These are phyloP conservation scores for Polyommatus iphigenia DNA, from an alignment of 2,888 invertebrate genomes.

Conservation along the genomic window DNA sequence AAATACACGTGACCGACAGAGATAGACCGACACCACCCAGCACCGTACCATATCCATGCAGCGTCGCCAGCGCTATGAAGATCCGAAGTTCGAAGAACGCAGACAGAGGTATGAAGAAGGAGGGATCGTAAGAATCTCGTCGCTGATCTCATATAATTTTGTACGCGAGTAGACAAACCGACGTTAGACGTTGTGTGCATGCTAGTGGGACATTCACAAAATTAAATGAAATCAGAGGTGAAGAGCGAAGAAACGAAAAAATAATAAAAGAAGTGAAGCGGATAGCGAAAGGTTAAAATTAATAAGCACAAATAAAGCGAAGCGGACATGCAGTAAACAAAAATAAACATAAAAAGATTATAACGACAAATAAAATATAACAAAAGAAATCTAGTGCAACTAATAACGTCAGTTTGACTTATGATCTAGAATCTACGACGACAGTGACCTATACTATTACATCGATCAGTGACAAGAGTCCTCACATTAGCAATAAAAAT, in stretches of 20 bases:
- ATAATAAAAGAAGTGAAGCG: slow-evolving; percentile 40
- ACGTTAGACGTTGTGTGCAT: slow-evolving; percentile 49
- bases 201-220: slow-evolving; percentile 67
- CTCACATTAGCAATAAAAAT: slow-evolving; percentile 63
- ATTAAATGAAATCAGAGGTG: slow-evolving; percentile 75
- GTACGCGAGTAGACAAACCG: slow-evolving; percentile 53
- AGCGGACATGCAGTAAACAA: slow-evolving; percentile 48
- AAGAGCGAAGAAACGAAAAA: slow-evolving; percentile 55
- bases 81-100: slow-evolving; percentile 56
- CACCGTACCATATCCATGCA: slow-evolving; percentile 75
- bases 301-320: slow-evolving; percentile 44
- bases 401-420: slow-evolving; percentile 44
- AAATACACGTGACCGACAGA: slow-evolving; percentile 52
- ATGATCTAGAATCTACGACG: slow-evolving; percentile 25
- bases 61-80: slow-evolving; percentile 60
- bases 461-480: slow-evolving; percentile 74
- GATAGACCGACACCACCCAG: slow-evolving; percentile 69
- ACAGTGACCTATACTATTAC: slow-evolving; percentile 10
- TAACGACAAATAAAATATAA: slow-evolving; percentile 22
- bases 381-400: slow-evolving; percentile 28
- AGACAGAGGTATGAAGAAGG: slow-evolving; percentile 49
- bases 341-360: slow-evolving; percentile 37
- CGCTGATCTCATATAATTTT: slow-evolving; percentile 79
- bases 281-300: slow-evolving; percentile 38
- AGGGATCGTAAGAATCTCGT: slow-evolving; percentile 65